Conservation (phyloP, 2,888 invertebrate species). For the Ferrisia virgata region DNA sequence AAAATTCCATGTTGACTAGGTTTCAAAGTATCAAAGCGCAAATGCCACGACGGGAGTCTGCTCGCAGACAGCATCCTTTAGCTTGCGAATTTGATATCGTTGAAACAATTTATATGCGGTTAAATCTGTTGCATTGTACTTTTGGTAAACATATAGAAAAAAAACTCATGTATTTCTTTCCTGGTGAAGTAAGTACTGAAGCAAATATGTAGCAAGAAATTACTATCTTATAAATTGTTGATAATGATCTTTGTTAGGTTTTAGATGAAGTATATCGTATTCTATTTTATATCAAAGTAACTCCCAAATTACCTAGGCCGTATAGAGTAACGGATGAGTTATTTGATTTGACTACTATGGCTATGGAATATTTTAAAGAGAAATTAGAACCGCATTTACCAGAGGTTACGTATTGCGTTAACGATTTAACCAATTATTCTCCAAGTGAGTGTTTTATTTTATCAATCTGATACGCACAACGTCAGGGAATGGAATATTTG, state of each 20-base stretch:
- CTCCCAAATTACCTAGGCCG: slow-evolving; percentile 77
- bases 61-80: slow-evolving; percentile 82
- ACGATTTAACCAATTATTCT: slow-evolving; percentile 58
- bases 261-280: slow-evolving; percentile 88
- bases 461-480: neutral
- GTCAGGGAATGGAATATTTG: too few species aligned
- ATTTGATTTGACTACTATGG: slow-evolving; percentile 93
- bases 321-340: slow-evolving; percentile 92
- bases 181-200: slow-evolving; percentile 73
- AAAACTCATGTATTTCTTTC: slow-evolving; percentile 90
- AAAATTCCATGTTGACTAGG: slow-evolving; percentile 73
- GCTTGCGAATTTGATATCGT: slow-evolving; percentile 91
- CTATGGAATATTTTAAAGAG: slow-evolving; percentile 96
- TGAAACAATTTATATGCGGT: slow-evolving; percentile 87
- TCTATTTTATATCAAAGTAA: slow-evolving; percentile 76
- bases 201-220: neutral
- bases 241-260: slow-evolving; percentile 60
- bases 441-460: slow-evolving; percentile 18
- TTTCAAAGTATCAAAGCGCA: slow-evolving; percentile 85
- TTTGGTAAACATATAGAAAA: slow-evolving; percentile 92
- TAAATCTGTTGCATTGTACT: slow-evolving; percentile 87
- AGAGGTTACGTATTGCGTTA: slow-evolving; percentile 81
- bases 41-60: slow-evolving; percentile 89
- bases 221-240: neutral
- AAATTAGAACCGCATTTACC: slow-evolving; percentile 85